Conservation (phyloP, 2,888 invertebrate genomes). For the Cetonia aurata region DNA sequence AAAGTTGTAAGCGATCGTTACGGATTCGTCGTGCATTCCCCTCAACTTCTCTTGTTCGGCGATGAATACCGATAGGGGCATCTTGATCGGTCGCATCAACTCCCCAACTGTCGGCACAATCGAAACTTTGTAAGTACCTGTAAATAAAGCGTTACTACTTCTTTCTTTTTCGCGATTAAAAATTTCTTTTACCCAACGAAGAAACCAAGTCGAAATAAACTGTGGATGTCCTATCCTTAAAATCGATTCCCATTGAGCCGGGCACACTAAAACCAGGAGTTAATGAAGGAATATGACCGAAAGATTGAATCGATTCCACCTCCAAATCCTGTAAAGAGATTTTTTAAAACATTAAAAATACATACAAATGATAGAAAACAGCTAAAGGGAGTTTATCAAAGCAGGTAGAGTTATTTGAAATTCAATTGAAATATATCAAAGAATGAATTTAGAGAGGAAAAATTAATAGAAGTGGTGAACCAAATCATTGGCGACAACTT, state of each 20-base stretch:
- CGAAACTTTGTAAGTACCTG: slow-evolving; percentile 72
- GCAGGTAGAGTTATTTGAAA: no score
- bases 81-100: slow-evolving; percentile 82
- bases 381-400: no score
- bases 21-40: slow-evolving; percentile 91
- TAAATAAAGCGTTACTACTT: slow-evolving; percentile 38
- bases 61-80: slow-evolving; percentile 79
- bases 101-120: slow-evolving; percentile 91
- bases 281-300: slow-evolving; percentile 62
- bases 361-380: no score
- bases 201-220: slow-evolving; percentile 83
- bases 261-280: slow-evolving; percentile 75
- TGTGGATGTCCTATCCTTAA: slow-evolving; percentile 92
- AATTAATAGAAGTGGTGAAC: no score
- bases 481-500: no score
- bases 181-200: slow-evolving; percentile 67
- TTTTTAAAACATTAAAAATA: no score
- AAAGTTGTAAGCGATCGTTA: slow-evolving; percentile 60
- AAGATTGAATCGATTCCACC: slow-evolving; percentile 18
- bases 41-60: slow-evolving; percentile 82
- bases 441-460: no score
- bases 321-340: slow-evolving; percentile 65
- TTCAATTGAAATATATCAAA: no score
- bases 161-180: no score
- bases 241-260: slow-evolving; percentile 87